Conservation (phyloP, 2,797 vertebrate genomes). For the Enteromius fasciolatus region DNA sequence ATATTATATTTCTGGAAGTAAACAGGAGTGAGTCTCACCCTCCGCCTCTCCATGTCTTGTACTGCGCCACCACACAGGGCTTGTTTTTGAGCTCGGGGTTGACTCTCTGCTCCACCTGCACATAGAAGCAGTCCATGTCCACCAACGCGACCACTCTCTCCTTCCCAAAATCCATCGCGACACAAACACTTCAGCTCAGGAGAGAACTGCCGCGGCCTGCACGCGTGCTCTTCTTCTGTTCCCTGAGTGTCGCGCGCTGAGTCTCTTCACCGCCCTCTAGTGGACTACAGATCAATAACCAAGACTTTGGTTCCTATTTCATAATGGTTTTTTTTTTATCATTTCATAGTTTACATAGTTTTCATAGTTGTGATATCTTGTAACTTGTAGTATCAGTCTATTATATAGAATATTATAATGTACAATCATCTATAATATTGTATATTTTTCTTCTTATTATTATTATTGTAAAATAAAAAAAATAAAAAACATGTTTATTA, state of each 20-base stretch:
- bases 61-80: conserved; percentile 91
- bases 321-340: neutral
- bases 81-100: conserved; percentile 83
- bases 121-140: conserved; percentile 96
- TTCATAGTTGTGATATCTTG: no score
- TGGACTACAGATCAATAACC: neutral
- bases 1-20: no score
- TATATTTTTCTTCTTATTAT: no score
- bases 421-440: no score
- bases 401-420: no score
- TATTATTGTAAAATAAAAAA: no score
- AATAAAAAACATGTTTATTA: neutral
- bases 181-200: neutral
- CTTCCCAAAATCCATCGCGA: conserved; percentile 80
- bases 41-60: conserved; percentile 92
- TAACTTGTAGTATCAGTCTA: neutral
- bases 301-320: no score
- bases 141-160: conserved; percentile 88
- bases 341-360: neutral
- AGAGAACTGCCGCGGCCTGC: fast-evolving
- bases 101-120: conserved; percentile 91
- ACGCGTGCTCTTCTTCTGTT: neutral
- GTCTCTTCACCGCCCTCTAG: neutral
- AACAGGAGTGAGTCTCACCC: conserved; percentile 74
- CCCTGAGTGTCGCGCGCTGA: fast-evolving